A percentile compares a stretch with the other conserved stretches of the same genome.
These are phyloP conservation scores for Brevimyrus niger DNA, from an alignment of 2,113 vertebrate genomes.

Conservation along the genomic window DNA sequence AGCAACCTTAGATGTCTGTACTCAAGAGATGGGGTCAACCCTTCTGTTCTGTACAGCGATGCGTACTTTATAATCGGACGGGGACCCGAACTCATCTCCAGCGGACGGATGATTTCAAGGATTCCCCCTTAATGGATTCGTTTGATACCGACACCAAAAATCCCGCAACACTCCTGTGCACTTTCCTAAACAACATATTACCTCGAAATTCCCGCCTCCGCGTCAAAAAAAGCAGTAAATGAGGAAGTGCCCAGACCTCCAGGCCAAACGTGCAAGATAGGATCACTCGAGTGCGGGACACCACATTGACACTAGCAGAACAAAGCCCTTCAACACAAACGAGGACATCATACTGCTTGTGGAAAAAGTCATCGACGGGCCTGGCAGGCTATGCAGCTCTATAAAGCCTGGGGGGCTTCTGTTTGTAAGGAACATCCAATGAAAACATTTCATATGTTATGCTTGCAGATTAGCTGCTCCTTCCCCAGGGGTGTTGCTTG, in stretches of 20 bases:
- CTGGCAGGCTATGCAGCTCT: neutral
- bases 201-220: neutral
- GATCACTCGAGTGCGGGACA: neutral
- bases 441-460: neutral
- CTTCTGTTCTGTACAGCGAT: constrained; percentile 22
- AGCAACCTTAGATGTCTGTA: constrained; percentile 38
- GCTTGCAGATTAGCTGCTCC: neutral
- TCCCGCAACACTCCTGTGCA: too few species aligned
- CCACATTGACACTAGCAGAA: neutral
- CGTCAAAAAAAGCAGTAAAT: neutral
- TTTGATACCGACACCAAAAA: neutral
- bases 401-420: neutral
- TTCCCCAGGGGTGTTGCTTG: neutral
- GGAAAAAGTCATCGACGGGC: neutral
- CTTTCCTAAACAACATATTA: neutral
- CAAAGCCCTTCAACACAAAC: neutral
- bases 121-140: neutral
- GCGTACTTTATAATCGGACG: constrained; percentile 10
- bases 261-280: neutral
- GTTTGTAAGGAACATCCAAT: neutral
- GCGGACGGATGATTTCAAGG: neutral
- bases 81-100: neutral
- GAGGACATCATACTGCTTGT: neutral
- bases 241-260: neutral
- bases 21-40: constrained; percentile 43